phyloP scores from a whole-genome alignment of 2,888 invertebrate species.

The Pyrocoelia pectoralis region DNA sequence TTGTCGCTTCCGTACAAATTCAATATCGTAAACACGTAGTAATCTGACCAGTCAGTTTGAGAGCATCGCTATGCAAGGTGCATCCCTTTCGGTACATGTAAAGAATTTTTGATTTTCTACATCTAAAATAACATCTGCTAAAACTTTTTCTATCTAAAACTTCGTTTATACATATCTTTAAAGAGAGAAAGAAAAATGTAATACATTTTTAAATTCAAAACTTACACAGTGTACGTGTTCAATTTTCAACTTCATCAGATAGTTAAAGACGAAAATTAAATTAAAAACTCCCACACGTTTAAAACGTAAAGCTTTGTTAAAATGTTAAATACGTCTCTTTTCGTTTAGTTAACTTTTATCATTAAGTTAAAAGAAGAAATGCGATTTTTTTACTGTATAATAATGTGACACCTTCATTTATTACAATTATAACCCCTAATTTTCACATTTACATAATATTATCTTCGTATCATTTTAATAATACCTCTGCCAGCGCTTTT shows the following conservation, averaged over 20 bases:
- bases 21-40: conserved; percentile 39
- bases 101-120: conserved; percentile 29
- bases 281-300: conserved; percentile 23
- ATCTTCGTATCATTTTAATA: too few relatives aligned
- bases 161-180: neutral
- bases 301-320: conserved; percentile 23
- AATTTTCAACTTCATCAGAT: conserved; percentile 21
- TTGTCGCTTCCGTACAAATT: conserved; percentile 30
- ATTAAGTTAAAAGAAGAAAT: conserved; percentile 7
- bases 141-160: conserved; percentile 3
- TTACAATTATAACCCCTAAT: too few relatives aligned
- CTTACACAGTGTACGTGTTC: conserved; percentile 19
- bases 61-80: conserved; percentile 32
- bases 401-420: too few relatives aligned
- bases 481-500: too few relatives aligned
- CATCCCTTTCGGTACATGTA: conserved; percentile 26
- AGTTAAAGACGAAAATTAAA: conserved; percentile 25
- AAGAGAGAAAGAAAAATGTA: neutral
- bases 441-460: too few relatives aligned
- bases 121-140: conserved; percentile 19
- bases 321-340: conserved; percentile 18
- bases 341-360: conserved; percentile 20
- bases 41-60: conserved; percentile 33
- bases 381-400: neutral
- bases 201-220: neutral